Base-by-base conservation (phyloP, 1,140 invertebrate species). In the Macrobrachium nipponense region DNA sequence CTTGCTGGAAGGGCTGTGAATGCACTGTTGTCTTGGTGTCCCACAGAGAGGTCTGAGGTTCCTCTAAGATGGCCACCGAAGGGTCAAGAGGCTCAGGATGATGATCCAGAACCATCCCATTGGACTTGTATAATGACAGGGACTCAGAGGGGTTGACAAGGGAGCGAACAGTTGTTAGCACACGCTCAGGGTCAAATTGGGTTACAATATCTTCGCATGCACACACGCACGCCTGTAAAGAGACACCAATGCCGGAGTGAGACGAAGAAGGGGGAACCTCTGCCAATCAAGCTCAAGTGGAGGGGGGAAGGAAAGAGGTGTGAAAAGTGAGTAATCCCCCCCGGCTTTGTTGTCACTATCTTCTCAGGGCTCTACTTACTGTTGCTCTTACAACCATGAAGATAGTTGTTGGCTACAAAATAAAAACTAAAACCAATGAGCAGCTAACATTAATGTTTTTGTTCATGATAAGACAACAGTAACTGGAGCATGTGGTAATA, bases 141-240 rank as follows among this genome's bases (percentile, higher is more conserved):
- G 84, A 86, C 84, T 86, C 84, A 86, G 77, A 86, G 78, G 84
- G 84, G 84, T 86, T 72, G 84, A 86, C 84, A 86, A 86, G 78
- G 84, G 59, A 86, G 84, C 68, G 84, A 70, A 86, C 84, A 86
- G 84, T 86, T 86, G 84, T 86, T 86, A 86, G 84, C 84, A 86
- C 84, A 73, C 84, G 84, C 76, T 80, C 84, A 72, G 77, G 84
- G 84, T 86, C 68, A 79, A 86, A 86, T 72, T 86, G 84, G 77
- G 84, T 86, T 86, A 86, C 84, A 78, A 86, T 86, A 86, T 86
- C 84, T 62, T 86, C 84, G 77, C 84, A 86, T 86, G 84, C 84
- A 86, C 84, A 86, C 84, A 86, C 84, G 62, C 84, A 61, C 84
- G 76, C 84, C 84, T 86, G 84, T 68, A 86, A 86, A 86, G 84